Evolutionary conservation across 2,113 vertebrate species (phyloP), one percentile per base, ranked within the genome.

Genomic region (Enhydra lutris): DNA sequence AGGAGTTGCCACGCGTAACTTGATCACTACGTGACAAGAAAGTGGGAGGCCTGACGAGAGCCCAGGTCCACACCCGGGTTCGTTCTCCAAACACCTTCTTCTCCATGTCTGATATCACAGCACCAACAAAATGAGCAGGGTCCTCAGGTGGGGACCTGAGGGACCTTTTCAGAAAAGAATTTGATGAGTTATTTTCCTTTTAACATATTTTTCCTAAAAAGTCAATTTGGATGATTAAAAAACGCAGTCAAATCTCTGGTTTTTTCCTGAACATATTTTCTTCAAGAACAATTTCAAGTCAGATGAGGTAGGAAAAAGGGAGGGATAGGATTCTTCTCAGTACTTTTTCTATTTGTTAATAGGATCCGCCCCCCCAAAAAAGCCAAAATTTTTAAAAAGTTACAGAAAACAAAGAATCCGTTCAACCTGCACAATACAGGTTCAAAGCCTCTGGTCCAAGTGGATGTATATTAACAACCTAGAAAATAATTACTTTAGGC

Each of bases 141-240:
- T 36, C 31, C 12, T 17, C 47, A 92, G 84, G 52, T 65, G 31
- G 55, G 34, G 20, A 36, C 50, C 67, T 18, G 14, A 74, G 61
- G 31, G 6, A n/a, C 15, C 2, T 83, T 84, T 94, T 80, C 61
- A 76, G 80, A 65, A 88, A 95, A 96, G 23, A 45, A 84, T 71
- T 93, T 97, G 29, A 91, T 69, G 14, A 85, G 69, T 59, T 83
- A 69, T 21, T 84, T 91, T 96, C 91, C 21, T 88, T 55, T 84
- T 82, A 2, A 80, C 34, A 1, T 47, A 69, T 76, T 85, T 93
- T 91, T 61, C n/a, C 65, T 85, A n/a, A 95, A 86, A 91, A 42
- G 4, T 76, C 85, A 76, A 92, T 9, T 57, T 86, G 24, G 20
- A 15, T 6, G 6, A 12, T 39, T 61, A 89, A 85, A 80, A 89